phyloP scores from a whole-genome alignment of 2,888 invertebrate genomes.

The Charanyca ferruginea region DNA sequence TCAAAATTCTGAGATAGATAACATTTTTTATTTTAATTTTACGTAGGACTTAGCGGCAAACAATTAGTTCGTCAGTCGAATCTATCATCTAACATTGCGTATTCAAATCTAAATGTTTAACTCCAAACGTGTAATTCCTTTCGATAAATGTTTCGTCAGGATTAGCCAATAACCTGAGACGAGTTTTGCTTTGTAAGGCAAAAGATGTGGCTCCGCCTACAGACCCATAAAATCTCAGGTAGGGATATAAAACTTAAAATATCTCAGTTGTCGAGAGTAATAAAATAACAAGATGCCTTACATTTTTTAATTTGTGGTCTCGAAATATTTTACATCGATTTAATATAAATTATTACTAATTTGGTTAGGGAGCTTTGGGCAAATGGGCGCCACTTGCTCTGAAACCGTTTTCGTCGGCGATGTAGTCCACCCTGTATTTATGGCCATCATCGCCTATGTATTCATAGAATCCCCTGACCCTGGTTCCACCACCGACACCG shows the following conservation, averaged over 20 bases:
- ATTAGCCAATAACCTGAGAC: constrained; percentile 40
- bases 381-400: constrained; percentile 90
- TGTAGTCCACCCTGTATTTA: constrained; percentile 91
- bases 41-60: neutral
- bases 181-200: constrained; percentile 30
- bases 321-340: constrained; percentile 52
- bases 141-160: constrained; percentile 26
- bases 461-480: constrained; percentile 92
- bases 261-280: constrained; percentile 27
- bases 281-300: constrained; percentile 50
- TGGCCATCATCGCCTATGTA: constrained; percentile 92
- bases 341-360: constrained; percentile 40
- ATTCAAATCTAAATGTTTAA: constrained; percentile 14
- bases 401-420: constrained; percentile 92
- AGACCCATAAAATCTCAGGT: constrained; percentile 61
- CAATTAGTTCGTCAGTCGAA: neutral
- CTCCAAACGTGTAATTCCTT: constrained; percentile 19
- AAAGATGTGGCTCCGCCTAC: constrained; percentile 52
- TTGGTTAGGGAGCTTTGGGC: constrained; percentile 70
- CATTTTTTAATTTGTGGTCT: constrained; percentile 49
- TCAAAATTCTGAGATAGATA: neutral
- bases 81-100: constrained; percentile 4
- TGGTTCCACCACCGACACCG: constrained; percentile 88
- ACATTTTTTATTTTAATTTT: neutral
- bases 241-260: constrained; percentile 62